Base-by-base conservation (phyloP, 2,113 vertebrate species). In the Cavia porcellus region DNA sequence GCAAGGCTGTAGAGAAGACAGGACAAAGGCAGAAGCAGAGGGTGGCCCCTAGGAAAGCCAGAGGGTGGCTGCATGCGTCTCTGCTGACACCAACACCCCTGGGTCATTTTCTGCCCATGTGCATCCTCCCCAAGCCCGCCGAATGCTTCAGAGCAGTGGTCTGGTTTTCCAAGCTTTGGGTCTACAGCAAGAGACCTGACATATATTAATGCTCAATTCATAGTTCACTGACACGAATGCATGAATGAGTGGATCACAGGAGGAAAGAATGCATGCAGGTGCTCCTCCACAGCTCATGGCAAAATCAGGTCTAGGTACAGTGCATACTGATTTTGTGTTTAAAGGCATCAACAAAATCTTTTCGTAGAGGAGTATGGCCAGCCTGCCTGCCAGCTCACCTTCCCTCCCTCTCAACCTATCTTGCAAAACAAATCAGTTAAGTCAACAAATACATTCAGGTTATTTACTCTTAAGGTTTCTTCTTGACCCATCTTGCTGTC, bases 41-140 rank as follows among this genome's bases (percentile, higher is more conserved):
- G 55, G 55, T 1, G 28, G 20, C 2, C 14, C 14, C 3, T 12
- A 2, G 24, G 25, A 62, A 32, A n/a, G 30, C 3, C 2, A 0
- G 55, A 83, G 19, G 24, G 4, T 1, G 1, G 0, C 4, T 22
- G n/a, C 24, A 66, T 24, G 4, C 1, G 19, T 19, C 15, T 91
- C 66, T 19, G 5, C 8, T 3, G 0, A 30, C 12, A 62, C 1
- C 28, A 19, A 38, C 4, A 59, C 42, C 66, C 19, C 22, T 35
- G 0, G 1, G 1, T 22, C 35, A 12, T 38, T 32, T 14, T 85
- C 66, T 7, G 10, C 2, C 35, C 0, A 19, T 0, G 5, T 3
- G 0, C 7, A 24, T 0, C 38, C 19, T 9, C 45, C 22, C 30
- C 19, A 25, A 42, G 22, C 38, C 32, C 84, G 13, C 15, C 0